Conservation (phyloP, 2,888 invertebrate genomes). For the Protophormia terraenovae region DNA sequence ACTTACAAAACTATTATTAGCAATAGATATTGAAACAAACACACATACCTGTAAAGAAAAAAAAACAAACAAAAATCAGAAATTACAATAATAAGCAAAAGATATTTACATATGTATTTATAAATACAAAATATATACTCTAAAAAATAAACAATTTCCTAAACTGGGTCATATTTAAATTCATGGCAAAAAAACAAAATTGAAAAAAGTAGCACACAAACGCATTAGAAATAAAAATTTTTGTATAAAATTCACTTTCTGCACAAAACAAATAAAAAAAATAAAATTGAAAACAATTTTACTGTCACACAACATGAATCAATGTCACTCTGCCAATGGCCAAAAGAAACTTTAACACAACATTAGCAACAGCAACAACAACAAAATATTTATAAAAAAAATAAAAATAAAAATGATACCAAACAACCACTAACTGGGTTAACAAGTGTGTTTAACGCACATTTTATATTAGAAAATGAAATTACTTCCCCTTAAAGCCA, state of each 20-base stretch:
- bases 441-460: constrained; percentile 66
- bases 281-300: constrained; percentile 49
- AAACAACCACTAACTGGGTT: constrained; percentile 54
- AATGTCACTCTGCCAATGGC: constrained; percentile 63
- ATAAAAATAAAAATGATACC: constrained; percentile 2
- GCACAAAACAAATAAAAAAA: constrained; percentile 19
- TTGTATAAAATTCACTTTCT: constrained; percentile 51
- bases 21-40: too few relatives aligned
- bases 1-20: constrained; percentile 3
- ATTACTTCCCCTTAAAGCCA: constrained; percentile 55
- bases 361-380: constrained; percentile 1
- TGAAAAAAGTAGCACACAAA: background rate
- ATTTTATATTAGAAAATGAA: constrained; percentile 58
- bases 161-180: constrained; percentile 56
- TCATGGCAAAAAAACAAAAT: background rate
- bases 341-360: constrained; percentile 34
- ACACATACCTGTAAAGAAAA: constrained; percentile 37
- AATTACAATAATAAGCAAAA: background rate
- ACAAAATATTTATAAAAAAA: constrained; percentile 18
- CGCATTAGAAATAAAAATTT: constrained; percentile 27
- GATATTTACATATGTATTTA: background rate
- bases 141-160: background rate
- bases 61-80: constrained; percentile 7
- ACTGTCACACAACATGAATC: constrained; percentile 62
- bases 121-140: background rate